Evolutionary conservation across 2,113 vertebrate genomes (phyloP).

Genomic region (Todiramphus chloris): DNA sequence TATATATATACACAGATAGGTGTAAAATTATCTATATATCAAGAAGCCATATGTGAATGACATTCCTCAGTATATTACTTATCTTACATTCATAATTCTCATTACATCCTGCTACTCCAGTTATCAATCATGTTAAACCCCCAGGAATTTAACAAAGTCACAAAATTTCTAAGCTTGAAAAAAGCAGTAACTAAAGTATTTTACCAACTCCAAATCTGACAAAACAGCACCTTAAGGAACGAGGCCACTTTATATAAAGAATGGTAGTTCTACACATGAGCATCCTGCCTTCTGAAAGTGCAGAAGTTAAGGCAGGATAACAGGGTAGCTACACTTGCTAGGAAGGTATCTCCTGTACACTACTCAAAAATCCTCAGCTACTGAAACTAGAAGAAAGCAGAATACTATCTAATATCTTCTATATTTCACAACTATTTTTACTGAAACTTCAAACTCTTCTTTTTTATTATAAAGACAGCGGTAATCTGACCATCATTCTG

Average conservation of each 20-base stretch:
- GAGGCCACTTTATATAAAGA: not conserved
- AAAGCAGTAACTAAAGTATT: not conserved
- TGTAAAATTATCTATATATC: not conserved
- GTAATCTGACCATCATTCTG: not conserved
- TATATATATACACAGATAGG: not conserved
- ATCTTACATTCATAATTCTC: not conserved
- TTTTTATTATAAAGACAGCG: not conserved
- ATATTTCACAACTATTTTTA: no score
- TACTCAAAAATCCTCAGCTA: not conserved
- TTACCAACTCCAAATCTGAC: not conserved
- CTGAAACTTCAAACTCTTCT: not conserved
- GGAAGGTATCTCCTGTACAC: not conserved
- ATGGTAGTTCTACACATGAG: not conserved
- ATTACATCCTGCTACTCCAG: not conserved
- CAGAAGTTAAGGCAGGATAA: not conserved
- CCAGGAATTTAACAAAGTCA: not conserved
- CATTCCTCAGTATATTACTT: not conserved
- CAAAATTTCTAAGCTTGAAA: not conserved
- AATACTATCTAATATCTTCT: not conserved
- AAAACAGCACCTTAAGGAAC: not conserved
- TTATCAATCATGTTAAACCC: not conserved
- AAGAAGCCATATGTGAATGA: not conserved
- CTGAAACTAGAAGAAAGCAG: not conserved
- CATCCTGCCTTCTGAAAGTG: not conserved
- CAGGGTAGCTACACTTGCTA: not conserved